These are phyloP conservation scores for Catocala nupta DNA, from an alignment of 2,888 invertebrate genomes.

Conservation along the genomic window DNA sequence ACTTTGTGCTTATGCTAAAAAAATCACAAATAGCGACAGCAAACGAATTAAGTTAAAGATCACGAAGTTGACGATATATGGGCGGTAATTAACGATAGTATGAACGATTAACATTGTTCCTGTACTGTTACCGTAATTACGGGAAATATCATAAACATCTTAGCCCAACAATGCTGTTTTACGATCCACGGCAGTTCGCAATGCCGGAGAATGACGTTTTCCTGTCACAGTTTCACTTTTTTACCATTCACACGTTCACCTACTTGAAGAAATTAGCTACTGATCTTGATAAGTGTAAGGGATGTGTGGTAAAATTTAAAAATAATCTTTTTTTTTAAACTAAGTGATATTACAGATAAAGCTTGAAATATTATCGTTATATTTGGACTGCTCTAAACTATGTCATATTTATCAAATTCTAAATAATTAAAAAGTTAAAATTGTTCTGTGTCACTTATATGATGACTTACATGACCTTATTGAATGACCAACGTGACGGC, in stretches of 20 bases:
- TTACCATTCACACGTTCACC: constrained; percentile 46
- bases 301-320: constrained; percentile 40
- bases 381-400: no score
- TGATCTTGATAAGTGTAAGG: constrained; percentile 41
- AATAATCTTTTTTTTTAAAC: no score
- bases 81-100: constrained; percentile 65
- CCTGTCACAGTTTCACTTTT: constrained; percentile 69
- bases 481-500: no score
- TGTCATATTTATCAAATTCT: no score
- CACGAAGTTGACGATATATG: constrained; percentile 44
- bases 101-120: constrained; percentile 64
- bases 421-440: no score
- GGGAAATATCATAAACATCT: constrained; percentile 81
- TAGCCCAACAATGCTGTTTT: constrained; percentile 69
- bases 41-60: constrained; percentile 48
- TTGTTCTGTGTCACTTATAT: no score
- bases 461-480: no score
- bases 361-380: no score
- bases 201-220: constrained; percentile 68
- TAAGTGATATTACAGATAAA: no score
- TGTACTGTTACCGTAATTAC: constrained; percentile 79
- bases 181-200: constrained; percentile 58
- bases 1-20: constrained; percentile 30
- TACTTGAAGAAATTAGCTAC: constrained; percentile 45
- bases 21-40: constrained; percentile 45